Conservation (phyloP, 35 echinoderm and acorn worm genomes). For the Anneissia japonica region DNA sequence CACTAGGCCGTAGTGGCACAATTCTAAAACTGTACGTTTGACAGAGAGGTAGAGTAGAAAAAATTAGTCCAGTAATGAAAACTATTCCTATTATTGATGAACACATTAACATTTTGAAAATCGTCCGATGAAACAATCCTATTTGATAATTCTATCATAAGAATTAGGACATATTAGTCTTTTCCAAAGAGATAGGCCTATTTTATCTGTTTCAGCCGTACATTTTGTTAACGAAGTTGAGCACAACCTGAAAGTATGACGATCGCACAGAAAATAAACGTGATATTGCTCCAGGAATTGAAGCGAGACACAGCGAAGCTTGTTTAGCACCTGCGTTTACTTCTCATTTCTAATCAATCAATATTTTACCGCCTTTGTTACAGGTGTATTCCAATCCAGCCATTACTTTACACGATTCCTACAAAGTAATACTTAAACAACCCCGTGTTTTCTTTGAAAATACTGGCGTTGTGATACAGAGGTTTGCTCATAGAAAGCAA, state of each 20-base stretch:
- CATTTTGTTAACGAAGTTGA: neutral
- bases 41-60: neutral
- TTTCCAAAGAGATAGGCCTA: neutral
- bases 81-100: neutral
- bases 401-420: too few species aligned
- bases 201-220: neutral
- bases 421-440: too few species aligned
- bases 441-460: too few species aligned
- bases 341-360: neutral
- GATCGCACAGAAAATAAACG: neutral
- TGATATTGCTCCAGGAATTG: neutral
- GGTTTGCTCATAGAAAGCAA: too few species aligned
- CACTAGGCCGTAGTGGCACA: neutral
- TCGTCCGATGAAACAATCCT: neutral
- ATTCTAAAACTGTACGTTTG: neutral
- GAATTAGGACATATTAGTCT: too few species aligned
- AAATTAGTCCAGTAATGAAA: neutral
- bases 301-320: neutral
- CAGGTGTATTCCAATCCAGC: neutral
- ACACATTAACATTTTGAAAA: neutral
- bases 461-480: too few species aligned
- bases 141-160: too few species aligned
- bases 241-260: neutral
- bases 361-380: neutral
- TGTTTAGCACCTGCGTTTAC: neutral